A percentile compares a stretch with the other conserved stretches of the same genome.
These are phyloP conservation scores for Arothron firmamentum DNA, from an alignment of 2,113 vertebrate species.

Conservation along the genomic window DNA sequence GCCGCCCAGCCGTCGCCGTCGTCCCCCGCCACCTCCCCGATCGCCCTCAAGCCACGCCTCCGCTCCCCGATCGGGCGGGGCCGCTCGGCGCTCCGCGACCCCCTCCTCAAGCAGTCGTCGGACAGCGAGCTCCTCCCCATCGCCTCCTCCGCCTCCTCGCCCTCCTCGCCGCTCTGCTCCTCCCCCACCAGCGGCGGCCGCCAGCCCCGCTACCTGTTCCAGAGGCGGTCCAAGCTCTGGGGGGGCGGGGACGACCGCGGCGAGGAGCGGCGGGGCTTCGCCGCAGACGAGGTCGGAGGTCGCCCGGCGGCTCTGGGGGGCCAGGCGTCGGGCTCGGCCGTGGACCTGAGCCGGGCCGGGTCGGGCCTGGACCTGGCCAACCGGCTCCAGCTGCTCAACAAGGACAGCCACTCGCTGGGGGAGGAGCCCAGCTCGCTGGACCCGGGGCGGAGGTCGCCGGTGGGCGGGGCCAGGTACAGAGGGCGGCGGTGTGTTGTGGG, in stretches of 20 bases:
- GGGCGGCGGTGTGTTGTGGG: not conserved
- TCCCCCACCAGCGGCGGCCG: constrained; percentile 76
- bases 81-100: constrained; percentile 89
- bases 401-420: constrained; percentile 92
- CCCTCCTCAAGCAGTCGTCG: constrained; percentile 96
- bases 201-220: constrained; percentile 97
- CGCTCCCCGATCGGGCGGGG: constrained; percentile 90
- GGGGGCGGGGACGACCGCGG: constrained; percentile 91
- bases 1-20: constrained; percentile 78
- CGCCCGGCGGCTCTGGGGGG: constrained; percentile 84
- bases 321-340: constrained; percentile 76
- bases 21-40: constrained; percentile 84
- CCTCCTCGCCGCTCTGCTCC: constrained; percentile 78
- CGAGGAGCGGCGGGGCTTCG: constrained; percentile 50
- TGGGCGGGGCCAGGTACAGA: constrained; percentile 88
- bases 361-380: constrained; percentile 86
- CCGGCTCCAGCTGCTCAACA: constrained; percentile 94
- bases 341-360: constrained; percentile 75
- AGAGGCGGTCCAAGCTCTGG: constrained; percentile 98
- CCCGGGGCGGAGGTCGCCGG: constrained; percentile 87
- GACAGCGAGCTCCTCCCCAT: constrained; percentile 97
- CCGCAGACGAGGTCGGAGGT: constrained; percentile 57
- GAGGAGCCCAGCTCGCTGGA: constrained; percentile 91
- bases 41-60: constrained; percentile 91
- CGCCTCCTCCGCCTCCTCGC: constrained; percentile 82